phyloP scores from a whole-genome alignment of 2,888 invertebrate species.

The Andrena marginata region DNA sequence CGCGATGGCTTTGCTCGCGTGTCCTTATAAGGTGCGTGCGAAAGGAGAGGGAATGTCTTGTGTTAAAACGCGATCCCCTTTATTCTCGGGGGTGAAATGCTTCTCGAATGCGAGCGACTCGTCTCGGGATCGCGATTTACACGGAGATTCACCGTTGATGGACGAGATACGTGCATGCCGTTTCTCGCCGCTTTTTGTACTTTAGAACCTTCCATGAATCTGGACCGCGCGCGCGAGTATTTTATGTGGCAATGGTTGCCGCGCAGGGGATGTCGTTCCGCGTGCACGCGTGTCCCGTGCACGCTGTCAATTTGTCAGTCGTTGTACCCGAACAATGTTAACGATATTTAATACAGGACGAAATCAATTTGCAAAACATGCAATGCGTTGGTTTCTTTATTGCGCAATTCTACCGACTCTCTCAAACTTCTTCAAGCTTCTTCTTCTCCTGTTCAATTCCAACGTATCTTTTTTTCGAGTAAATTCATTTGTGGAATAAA shows the following conservation, averaged over 20 bases:
- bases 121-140: neutral
- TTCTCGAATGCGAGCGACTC: neutral
- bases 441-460: too few species aligned
- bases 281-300: slow-evolving; percentile 70
- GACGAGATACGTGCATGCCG: neutral
- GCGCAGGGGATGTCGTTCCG: slow-evolving; percentile 44
- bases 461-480: too few species aligned
- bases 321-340: slow-evolving; percentile 76
- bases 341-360: slow-evolving; percentile 79
- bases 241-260: slow-evolving; percentile 38
- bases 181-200: slow-evolving; percentile 38
- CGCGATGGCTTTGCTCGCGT: slow-evolving; percentile 20
- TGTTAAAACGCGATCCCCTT: neutral
- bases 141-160: slow-evolving; percentile 4
- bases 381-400: neutral
- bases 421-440: too few species aligned
- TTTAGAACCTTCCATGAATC: slow-evolving; percentile 22
- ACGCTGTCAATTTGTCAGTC: slow-evolving; percentile 77
- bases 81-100: slow-evolving; percentile 1
- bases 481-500: too few species aligned
- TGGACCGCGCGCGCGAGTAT: slow-evolving; percentile 17
- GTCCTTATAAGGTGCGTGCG: neutral
- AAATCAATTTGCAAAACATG: slow-evolving; percentile 74
- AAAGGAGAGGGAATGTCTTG: neutral
- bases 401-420: too few species aligned